phyloP scores from a whole-genome alignment of 1,140 invertebrate genomes.

The Papilio xuthus region DNA sequence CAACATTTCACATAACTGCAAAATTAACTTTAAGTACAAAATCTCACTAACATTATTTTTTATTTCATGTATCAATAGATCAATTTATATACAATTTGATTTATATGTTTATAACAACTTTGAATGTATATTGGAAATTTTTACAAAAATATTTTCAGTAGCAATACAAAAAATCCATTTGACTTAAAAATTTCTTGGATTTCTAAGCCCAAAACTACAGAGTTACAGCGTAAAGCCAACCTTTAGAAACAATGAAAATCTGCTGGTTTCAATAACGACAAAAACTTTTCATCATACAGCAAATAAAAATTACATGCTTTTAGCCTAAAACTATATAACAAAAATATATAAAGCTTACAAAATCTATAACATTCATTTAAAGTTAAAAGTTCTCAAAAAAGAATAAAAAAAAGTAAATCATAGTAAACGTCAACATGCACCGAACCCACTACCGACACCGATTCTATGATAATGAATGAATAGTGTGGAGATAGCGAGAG shows the following conservation, averaged over 20 bases:
- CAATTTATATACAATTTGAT: background rate
- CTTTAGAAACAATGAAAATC: background rate
- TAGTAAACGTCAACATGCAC: constrained; percentile 43
- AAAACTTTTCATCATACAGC: background rate
- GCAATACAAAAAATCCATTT: background rate
- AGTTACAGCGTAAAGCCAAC: background rate
- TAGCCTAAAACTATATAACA: background rate
- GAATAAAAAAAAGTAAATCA: background rate
- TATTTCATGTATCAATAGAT: background rate
- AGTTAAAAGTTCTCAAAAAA: background rate
- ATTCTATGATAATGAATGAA: constrained; percentile 18
- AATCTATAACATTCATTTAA: background rate
- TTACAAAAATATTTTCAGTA: background rate
- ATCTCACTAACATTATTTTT: background rate
- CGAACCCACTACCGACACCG: constrained; percentile 45
- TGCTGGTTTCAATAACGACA: background rate
- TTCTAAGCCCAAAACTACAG: constrained; percentile 4
- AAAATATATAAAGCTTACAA: background rate
- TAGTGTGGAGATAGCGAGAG: constrained; percentile 28
- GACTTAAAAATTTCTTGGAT: background rate
- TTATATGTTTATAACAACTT: background rate
- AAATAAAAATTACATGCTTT: constrained; percentile 17
- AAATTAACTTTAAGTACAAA: background rate
- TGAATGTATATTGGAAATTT: background rate
- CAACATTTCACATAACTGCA: constrained; percentile 5